Evolutionary conservation across 2,113 vertebrate genomes (phyloP).

Genomic region (Tyrannus savana): DNA sequence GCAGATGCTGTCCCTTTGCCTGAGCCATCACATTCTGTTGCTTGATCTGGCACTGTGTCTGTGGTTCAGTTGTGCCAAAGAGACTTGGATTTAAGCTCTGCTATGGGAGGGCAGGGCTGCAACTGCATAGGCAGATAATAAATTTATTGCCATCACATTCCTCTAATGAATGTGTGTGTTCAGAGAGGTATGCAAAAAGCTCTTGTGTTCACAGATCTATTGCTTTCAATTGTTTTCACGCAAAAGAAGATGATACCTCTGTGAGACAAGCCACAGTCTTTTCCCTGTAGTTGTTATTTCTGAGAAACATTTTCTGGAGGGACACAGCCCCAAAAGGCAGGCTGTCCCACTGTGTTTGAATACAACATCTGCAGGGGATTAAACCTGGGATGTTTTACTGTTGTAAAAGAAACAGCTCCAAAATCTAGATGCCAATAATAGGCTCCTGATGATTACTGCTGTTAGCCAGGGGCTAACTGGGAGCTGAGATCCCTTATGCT

Average conservation of each 20-base stretch:
- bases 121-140: not conserved
- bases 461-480: not conserved
- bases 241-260: not conserved
- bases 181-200: not conserved
- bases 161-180: not conserved
- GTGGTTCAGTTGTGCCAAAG: not conserved
- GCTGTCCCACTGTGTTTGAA: not conserved
- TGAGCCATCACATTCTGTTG: accelerated
- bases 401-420: not conserved
- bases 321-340: not conserved
- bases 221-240: not conserved
- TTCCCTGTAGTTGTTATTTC: not conserved
- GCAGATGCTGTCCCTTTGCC: accelerated
- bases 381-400: not conserved
- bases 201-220: not conserved
- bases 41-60: not conserved
- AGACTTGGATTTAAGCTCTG: not conserved
- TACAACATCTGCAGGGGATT: not conserved
- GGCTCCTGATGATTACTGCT: not conserved
- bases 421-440: not conserved
- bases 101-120: not conserved
- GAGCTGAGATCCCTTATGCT: not conserved
- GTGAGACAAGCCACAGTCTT: not conserved
- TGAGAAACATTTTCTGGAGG: not conserved
- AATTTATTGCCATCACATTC: not conserved